These are phyloP conservation scores for Spodoptera exigua DNA, from an alignment of 2,888 invertebrate species.

Conservation along the genomic window DNA sequence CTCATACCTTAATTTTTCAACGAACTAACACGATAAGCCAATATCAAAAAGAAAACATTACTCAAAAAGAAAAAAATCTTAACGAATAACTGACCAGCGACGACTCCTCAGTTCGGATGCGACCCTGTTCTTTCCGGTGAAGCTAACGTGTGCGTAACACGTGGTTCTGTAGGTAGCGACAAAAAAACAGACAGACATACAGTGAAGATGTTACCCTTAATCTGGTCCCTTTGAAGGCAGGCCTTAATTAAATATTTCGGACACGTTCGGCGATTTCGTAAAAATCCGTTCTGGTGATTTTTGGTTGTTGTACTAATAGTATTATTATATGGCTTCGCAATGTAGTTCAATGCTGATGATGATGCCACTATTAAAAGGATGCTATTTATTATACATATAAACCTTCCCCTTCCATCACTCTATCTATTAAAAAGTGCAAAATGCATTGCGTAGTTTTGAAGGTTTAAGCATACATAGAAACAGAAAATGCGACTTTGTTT, in stretches of 20 bases:
- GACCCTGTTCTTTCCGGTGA: conserved; percentile 66
- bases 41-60: too few relatives aligned
- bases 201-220: conserved; percentile 64
- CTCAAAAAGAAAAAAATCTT: background rate
- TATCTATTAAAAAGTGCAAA: too few relatives aligned
- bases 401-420: too few relatives aligned
- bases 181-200: conserved; percentile 67
- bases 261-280: conserved; percentile 15
- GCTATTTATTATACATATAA: too few relatives aligned
- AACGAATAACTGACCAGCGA: conserved; percentile 20
- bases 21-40: too few relatives aligned
- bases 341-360: too few relatives aligned
- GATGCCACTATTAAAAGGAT: too few relatives aligned
- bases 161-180: conserved; percentile 75
- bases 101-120: conserved; percentile 60
- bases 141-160: conserved; percentile 80
- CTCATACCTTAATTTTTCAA: too few relatives aligned
- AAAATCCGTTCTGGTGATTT: background rate
- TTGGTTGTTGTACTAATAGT: background rate
- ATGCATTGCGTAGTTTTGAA: too few relatives aligned
- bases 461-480: too few relatives aligned
- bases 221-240: conserved; percentile 52
- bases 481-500: too few relatives aligned
- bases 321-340: too few relatives aligned
- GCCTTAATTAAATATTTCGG: conserved; percentile 44